These are phyloP conservation scores for Octopus bimaculoides DNA, from an alignment of 1,140 invertebrate species.

Conservation along the genomic window DNA sequence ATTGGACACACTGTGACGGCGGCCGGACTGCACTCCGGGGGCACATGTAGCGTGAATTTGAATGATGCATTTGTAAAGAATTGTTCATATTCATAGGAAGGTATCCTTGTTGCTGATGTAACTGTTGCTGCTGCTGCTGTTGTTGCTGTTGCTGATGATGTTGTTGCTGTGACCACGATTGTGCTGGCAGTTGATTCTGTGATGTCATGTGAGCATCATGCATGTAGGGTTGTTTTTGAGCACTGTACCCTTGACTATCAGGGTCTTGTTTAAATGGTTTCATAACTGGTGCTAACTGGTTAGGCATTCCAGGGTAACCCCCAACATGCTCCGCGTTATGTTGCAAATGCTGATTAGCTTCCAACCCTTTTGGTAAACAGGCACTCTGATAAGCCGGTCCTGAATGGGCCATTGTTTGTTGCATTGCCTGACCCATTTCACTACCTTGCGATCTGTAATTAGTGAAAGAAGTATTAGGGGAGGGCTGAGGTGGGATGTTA, in stretches of 20 bases:
- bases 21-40: constrained; percentile 3
- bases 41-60: constrained; percentile 7
- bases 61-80: not conserved
- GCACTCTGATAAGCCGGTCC: not conserved
- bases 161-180: constrained; percentile 19
- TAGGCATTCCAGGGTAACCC: not conserved
- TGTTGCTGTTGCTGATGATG: constrained; percentile 23
- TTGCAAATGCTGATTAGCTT: not conserved
- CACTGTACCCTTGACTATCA: not conserved
- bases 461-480: not conserved
- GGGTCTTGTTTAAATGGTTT: not conserved
- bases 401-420: not conserved
- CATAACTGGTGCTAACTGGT: not conserved
- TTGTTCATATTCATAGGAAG: not conserved
- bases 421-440: not conserved
- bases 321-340: not conserved
- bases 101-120: constrained; percentile 16
- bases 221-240: not conserved
- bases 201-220: no score
- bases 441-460: not conserved
- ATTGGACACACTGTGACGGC: not conserved
- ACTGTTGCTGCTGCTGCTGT: constrained; percentile 17
- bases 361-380: not conserved
- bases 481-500: not conserved
- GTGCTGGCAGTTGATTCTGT: constrained; percentile 7